Percentiles rank a stretch among this genome's conserved stretches.
Evolutionary conservation across 2,113 vertebrate species (phyloP).

Genomic region (Carlito syrichta): DNA sequence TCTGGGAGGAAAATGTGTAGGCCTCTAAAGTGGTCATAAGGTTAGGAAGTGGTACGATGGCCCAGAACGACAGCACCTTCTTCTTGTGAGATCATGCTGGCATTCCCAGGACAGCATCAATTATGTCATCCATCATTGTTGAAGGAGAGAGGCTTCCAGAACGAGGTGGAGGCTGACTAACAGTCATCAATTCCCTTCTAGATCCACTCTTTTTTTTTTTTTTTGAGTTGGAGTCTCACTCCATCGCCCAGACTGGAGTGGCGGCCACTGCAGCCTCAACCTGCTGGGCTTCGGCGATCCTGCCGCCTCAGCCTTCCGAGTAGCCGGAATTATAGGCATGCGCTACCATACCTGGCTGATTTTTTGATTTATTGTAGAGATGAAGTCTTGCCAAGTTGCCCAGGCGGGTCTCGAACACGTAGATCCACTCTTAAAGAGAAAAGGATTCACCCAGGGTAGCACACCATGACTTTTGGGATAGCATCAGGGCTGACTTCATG

Average conservation of each 20-base stretch:
- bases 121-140: neutral
- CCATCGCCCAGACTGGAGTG: too few species aligned
- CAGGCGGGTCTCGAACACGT: too few species aligned
- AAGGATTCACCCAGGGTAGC: neutral
- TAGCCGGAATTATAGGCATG: too few species aligned
- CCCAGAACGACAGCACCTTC: neutral
- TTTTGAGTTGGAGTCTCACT: too few species aligned
- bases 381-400: too few species aligned
- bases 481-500: neutral
- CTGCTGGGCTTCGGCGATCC: too few species aligned
- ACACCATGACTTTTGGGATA: neutral
- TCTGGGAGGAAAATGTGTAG: neutral
- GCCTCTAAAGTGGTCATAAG: neutral
- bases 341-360: too few species aligned
- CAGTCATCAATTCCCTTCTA: neutral
- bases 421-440: neutral
- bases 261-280: too few species aligned
- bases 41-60: neutral
- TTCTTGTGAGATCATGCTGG: neutral
- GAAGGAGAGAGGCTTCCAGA: neutral
- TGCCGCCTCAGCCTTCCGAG: too few species aligned
- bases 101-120: neutral
- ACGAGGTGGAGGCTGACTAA: neutral
- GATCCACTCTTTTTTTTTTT: neutral
- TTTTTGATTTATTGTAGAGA: too few species aligned